These are phyloP conservation scores for Hippocampus comes DNA, from an alignment of 2,113 vertebrate species.

Conservation along the genomic window DNA sequence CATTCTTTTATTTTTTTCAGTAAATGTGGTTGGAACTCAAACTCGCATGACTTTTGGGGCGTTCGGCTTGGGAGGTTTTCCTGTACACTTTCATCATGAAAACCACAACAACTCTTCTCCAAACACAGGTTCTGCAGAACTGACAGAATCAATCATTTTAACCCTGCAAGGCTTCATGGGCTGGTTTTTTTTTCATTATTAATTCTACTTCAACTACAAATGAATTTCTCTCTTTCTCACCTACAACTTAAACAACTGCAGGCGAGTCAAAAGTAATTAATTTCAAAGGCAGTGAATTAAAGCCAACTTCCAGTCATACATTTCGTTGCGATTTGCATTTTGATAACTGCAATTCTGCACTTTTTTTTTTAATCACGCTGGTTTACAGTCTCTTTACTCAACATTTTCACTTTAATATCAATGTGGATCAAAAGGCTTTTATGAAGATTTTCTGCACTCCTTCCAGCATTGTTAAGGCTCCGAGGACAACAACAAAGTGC, in stretches of 20 bases:
- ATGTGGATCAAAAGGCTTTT: slow-evolving; percentile 69
- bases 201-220: slow-evolving; percentile 50
- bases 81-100: slow-evolving; percentile 15
- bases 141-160: slow-evolving; percentile 60
- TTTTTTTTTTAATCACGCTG: slow-evolving; percentile 18
- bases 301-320: slow-evolving; percentile 37
- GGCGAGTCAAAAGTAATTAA: slow-evolving; percentile 54
- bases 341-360: slow-evolving; percentile 63
- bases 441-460: slow-evolving; percentile 66
- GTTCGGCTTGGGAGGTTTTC: background rate
- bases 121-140: slow-evolving; percentile 16
- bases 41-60: background rate
- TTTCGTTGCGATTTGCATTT: slow-evolving; percentile 66
- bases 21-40: background rate
- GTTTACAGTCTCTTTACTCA: slow-evolving; percentile 25
- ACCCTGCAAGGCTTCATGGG: slow-evolving; percentile 50
- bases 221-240: slow-evolving; percentile 31
- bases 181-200: slow-evolving; percentile 5
- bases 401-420: slow-evolving; percentile 65
- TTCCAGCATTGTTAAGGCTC: slow-evolving; percentile 73
- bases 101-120: slow-evolving; percentile 39
- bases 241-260: slow-evolving; percentile 61
- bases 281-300: slow-evolving; percentile 64
- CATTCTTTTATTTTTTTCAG: no score
- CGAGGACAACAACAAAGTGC: slow-evolving; percentile 74